Evolutionary conservation across 2,888 invertebrate genomes (phyloP).

Genomic region (Macaria notata): DNA sequence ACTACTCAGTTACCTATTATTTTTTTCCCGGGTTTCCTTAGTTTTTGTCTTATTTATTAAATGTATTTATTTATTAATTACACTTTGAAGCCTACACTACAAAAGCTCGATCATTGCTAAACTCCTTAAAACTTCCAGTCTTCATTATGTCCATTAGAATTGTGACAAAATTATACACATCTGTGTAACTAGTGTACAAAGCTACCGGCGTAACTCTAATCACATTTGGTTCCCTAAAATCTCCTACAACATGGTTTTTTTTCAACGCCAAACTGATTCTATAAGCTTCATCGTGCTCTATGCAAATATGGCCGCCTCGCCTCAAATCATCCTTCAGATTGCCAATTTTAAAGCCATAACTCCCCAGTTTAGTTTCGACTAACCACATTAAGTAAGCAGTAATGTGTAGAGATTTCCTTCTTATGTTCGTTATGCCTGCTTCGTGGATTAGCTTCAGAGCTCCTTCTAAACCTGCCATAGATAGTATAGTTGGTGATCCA

Average conservation of each 20-base stretch:
- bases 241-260: conserved; percentile 53
- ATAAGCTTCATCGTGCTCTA: conserved; percentile 63
- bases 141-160: conserved; percentile 56
- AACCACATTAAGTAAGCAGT: conserved; percentile 67
- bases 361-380: conserved; percentile 51
- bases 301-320: conserved; percentile 66
- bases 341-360: conserved; percentile 58
- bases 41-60: too few relatives aligned
- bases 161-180: conserved; percentile 59
- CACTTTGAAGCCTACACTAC: conserved; percentile 44
- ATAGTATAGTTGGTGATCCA: conserved; percentile 57
- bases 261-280: conserved; percentile 62
- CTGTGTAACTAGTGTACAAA: conserved; percentile 62
- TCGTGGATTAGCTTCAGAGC: conserved; percentile 58
- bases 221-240: conserved; percentile 65
- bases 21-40: too few relatives aligned
- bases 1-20: too few relatives aligned
- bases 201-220: conserved; percentile 62
- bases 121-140: conserved; percentile 49
- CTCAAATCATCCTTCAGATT: conserved; percentile 54
- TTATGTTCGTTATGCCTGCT: conserved; percentile 57
- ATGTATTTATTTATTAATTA: neutral
- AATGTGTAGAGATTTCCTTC: conserved; percentile 66
- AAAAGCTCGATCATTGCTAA: conserved; percentile 44
- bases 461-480: conserved; percentile 66